Evolutionary conservation across 1,140 invertebrate genomes (phyloP).

Genomic region (Brachionus plicatilis): DNA sequence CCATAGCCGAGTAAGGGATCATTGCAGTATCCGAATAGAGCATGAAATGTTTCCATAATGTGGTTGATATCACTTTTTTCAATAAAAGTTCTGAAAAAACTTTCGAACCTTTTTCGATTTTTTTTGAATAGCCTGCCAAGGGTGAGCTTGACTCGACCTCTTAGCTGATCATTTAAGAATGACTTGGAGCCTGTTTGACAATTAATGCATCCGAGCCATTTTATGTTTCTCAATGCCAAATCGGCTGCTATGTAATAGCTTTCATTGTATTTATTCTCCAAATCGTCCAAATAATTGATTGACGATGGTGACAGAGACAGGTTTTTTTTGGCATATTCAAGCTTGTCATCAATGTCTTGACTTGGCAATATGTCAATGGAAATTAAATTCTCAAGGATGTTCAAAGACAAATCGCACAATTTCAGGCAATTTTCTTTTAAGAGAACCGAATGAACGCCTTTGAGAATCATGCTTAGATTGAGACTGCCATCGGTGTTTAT

Average conservation of each 20-base stretch:
- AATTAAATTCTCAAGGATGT: constrained; percentile 34
- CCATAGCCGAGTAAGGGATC: constrained; percentile 7
- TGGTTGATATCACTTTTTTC: constrained; percentile 14
- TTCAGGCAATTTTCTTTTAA: constrained; percentile 33
- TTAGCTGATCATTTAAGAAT: constrained; percentile 21
- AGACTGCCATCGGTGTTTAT: constrained; percentile 30
- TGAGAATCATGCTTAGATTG: constrained; percentile 21
- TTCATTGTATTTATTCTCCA: constrained; percentile 22
- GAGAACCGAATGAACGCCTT: constrained; percentile 35
- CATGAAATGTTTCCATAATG: constrained; percentile 31
- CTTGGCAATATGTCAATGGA: constrained; percentile 17
- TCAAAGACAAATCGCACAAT: constrained; percentile 10
- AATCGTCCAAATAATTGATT: neutral
- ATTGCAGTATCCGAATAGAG: constrained; percentile 25
- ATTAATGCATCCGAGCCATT: constrained; percentile 26
- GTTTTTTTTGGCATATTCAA: neutral
- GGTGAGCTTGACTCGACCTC: constrained; percentile 1
- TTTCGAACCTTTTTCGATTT: constrained; percentile 23
- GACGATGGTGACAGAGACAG: neutral
- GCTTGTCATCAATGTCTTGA: neutral
- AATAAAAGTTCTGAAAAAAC: constrained; percentile 11
- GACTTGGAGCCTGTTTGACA: neutral
- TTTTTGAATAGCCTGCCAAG: constrained; percentile 9
- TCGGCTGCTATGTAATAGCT: constrained; percentile 18
- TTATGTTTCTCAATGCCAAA: constrained; percentile 27